Evolutionary conservation across 2,888 invertebrate genomes (phyloP).

Genomic region (Rhagophthalmus giganteus): DNA sequence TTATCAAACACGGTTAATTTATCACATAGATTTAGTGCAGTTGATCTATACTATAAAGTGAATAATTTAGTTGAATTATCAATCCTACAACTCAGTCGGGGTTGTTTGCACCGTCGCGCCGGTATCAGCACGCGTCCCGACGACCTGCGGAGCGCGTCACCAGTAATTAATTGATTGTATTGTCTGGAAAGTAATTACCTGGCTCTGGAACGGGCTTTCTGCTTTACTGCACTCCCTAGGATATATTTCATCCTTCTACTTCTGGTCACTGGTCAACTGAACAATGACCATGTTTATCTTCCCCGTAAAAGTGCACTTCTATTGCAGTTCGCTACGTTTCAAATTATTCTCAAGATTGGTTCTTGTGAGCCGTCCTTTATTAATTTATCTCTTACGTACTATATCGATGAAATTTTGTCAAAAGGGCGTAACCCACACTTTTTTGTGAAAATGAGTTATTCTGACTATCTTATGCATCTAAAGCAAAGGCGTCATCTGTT

Average conservation of each 20-base stretch:
- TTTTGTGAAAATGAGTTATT: too few relatives aligned
- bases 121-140: conserved; percentile 47
- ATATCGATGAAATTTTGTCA: too few relatives aligned
- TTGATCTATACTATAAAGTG: conserved; percentile 3
- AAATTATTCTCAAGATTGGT: conserved; percentile 6
- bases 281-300: conserved; percentile 44
- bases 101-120: conserved; percentile 40
- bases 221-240: conserved; percentile 46
- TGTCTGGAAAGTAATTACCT: conserved; percentile 58
- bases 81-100: conserved; percentile 28
- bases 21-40: conserved; percentile 1
- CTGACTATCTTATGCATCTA: too few relatives aligned
- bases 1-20: too few relatives aligned
- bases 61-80: conserved; percentile 24
- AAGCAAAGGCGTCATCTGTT: too few relatives aligned
- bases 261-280: conserved; percentile 51
- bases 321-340: conserved; percentile 33
- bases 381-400: background rate
- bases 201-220: conserved; percentile 50
- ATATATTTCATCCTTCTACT: conserved; percentile 55
- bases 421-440: too few relatives aligned
- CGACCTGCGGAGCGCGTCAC: conserved; percentile 54
- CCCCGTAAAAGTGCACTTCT: conserved; percentile 43
- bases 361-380: conserved; percentile 2
- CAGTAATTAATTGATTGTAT: conserved; percentile 58